Conservation (phyloP, 1,140 invertebrate species). For the Pogonomyrmex californicus region DNA sequence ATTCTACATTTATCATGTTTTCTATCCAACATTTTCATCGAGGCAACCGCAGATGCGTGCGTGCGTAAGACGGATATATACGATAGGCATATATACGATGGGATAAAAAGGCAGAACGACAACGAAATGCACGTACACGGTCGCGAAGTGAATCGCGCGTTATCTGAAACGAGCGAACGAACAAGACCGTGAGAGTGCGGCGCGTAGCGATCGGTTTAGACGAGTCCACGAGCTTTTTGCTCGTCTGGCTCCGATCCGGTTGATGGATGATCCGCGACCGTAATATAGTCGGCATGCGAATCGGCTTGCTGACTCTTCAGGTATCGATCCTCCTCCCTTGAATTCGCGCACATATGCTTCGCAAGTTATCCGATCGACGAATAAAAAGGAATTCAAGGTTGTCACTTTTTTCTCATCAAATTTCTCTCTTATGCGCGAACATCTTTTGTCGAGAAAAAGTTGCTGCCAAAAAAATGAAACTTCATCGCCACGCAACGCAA, state of each 20-base stretch:
- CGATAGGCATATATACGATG: background rate
- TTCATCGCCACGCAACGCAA: background rate
- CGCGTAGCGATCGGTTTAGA: slow-evolving; percentile 70
- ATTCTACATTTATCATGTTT: background rate
- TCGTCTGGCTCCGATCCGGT: slow-evolving; percentile 68
- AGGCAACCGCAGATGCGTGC: background rate
- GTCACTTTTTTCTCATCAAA: slow-evolving; percentile 24
- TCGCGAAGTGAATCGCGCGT: slow-evolving; percentile 40
- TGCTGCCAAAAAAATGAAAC: background rate
- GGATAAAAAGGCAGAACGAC: slow-evolving; percentile 58
- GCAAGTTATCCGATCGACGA: slow-evolving; percentile 1
- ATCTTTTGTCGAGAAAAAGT: slow-evolving; percentile 13
- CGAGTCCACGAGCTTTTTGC: slow-evolving; percentile 71
- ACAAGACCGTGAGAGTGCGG: slow-evolving; percentile 67
- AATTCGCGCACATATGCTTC: slow-evolving; percentile 9
- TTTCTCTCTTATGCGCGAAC: background rate
- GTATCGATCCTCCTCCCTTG: slow-evolving; percentile 4
- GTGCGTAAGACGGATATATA: background rate
- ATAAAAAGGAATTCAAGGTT: slow-evolving; percentile 47
- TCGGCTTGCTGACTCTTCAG: slow-evolving; percentile 25
- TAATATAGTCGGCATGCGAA: slow-evolving; percentile 68
- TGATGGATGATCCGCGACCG: slow-evolving; percentile 66
- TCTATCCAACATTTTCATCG: slow-evolving; percentile 44
- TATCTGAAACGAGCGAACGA: slow-evolving; percentile 69
- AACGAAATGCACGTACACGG: slow-evolving; percentile 23